These are phyloP conservation scores for Neolamprologus sp. DNA, from an alignment of 2,113 vertebrate species.

Conservation along the genomic window DNA sequence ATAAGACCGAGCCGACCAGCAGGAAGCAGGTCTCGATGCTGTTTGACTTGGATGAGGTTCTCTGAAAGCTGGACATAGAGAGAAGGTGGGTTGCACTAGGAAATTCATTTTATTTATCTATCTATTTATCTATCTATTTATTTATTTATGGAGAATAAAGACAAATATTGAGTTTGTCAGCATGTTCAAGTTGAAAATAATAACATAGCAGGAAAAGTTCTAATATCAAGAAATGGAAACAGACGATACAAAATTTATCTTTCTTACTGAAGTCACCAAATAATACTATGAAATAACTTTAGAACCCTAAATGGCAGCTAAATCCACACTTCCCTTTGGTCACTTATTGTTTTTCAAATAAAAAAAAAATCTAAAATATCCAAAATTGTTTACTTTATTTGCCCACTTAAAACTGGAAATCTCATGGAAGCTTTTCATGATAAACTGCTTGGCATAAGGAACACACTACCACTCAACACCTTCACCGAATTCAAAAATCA, in stretches of 20 bases:
- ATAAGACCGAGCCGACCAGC: not conserved
- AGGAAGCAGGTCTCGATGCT: not conserved
- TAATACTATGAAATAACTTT: not conserved
- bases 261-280: not conserved
- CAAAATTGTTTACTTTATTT: not conserved
- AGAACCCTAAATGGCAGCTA: not conserved
- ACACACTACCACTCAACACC: not conserved
- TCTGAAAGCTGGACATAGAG: not conserved
- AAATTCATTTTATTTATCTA: not conserved
- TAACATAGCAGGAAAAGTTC: not conserved
- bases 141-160: not conserved
- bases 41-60: not conserved
- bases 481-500: not conserved
- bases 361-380: not conserved
- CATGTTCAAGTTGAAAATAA: not conserved
- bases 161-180: not conserved
- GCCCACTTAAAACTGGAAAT: not conserved
- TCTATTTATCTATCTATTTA: not conserved
- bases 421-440: not conserved
- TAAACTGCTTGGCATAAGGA: not conserved
- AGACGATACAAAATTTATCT: fast-evolving
- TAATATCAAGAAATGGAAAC: not conserved
- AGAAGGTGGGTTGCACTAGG: not conserved
- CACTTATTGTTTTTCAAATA: not conserved
- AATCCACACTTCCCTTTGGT: not conserved